Conservation (phyloP, 2,113 vertebrate genomes). For the Stegostoma tigrinum region DNA sequence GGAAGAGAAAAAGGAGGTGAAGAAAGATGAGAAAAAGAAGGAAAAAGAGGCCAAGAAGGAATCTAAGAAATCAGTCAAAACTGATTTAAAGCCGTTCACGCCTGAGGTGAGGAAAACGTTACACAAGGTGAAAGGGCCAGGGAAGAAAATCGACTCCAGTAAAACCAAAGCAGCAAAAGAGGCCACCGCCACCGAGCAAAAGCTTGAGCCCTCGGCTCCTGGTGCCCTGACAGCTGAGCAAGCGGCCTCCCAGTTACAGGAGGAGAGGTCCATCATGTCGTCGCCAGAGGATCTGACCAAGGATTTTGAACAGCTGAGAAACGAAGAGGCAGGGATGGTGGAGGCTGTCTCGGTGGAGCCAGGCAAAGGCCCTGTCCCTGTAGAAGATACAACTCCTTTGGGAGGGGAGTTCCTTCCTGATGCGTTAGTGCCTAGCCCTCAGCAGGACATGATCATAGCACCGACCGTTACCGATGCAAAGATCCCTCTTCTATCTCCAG, state of each 20-base stretch:
- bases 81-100: constrained; percentile 87
- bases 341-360: constrained; percentile 40
- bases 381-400: constrained; percentile 42
- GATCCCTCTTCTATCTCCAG: constrained; percentile 46
- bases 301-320: constrained; percentile 85
- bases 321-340: constrained; percentile 57
- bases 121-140: constrained; percentile 81
- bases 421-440: constrained; percentile 38
- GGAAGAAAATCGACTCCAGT: constrained; percentile 74
- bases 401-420: constrained; percentile 43
- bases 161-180: constrained; percentile 69
- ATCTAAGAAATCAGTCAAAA: constrained; percentile 77
- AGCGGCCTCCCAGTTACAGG: constrained; percentile 49
- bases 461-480: constrained; percentile 46
- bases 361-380: constrained; percentile 39
- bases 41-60: constrained; percentile 76
- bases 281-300: constrained; percentile 94
- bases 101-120: constrained; percentile 91
- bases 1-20: constrained; percentile 83
- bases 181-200: constrained; percentile 57
- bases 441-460: constrained; percentile 43
- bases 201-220: constrained; percentile 42
- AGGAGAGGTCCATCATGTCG: constrained; percentile 72
- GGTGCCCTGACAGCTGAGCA: constrained; percentile 49
- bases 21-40: constrained; percentile 80